Evolutionary conservation across 2,888 invertebrate genomes (phyloP), one percentile per base, ranked within the genome.

Genomic region (Pherbina coryleti): DNA sequence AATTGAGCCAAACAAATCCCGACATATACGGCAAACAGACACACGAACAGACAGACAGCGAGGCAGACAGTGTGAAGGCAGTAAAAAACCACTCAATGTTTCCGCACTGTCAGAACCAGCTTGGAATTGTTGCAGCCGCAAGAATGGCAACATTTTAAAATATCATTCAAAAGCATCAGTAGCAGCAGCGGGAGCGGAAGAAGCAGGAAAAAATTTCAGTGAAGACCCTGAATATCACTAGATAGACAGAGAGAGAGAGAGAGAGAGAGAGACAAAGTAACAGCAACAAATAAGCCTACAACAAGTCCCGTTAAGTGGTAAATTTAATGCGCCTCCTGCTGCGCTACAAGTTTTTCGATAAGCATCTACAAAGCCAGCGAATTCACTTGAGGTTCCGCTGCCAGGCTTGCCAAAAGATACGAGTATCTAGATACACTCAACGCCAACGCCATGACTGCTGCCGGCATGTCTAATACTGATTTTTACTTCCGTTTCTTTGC

Each of bases 271-370:
- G 53, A 31, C 75, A 49, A 44, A 66, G 25, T 25, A 19, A 53
- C n/a, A n/a, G 8, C 67, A 34, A 66, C 69, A 25, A 69, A 49
- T 25, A 69, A 34, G 44, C 73, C 37, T 14, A 28, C 25, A 66
- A 37, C 53, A 34, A 34, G 28, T 37, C 28, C 57, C 70, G 70
- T 76, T 76, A 76, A 76, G 76, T 76, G 76, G 31, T 71, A 66
- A 76, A 76, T 76, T 64, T 71, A 76, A 76, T 53, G 76, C 76
- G 37, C 34, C 76, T 37, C 55, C n/a, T 57, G 69, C 70, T 53
- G 62, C 55, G 28, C 71, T 37, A 69, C 71, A 71, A 69, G 53
- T 71, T 60, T 31, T 17, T 60, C 71, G 64, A 62, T 70, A 70
- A 76, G 37, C 67, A 75, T 75, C 67, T 67, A 25, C 37, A 71